Evolutionary conservation across 2,888 invertebrate genomes (phyloP), one percentile per base, ranked within the genome.

Genomic region (Amaurobius ferox): DNA sequence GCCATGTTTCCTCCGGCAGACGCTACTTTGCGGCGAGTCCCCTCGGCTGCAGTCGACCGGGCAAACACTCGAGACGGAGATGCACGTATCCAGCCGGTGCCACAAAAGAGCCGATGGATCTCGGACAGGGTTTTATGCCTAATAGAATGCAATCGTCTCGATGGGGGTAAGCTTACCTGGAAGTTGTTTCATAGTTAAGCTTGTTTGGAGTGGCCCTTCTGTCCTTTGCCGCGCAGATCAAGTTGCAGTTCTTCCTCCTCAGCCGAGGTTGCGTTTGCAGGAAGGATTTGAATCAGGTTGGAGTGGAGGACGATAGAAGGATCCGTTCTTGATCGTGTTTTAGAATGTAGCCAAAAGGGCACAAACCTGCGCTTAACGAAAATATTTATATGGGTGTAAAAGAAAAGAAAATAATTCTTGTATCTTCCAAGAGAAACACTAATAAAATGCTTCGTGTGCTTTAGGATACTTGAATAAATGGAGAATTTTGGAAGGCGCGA

Each of bases 1-100:
- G 78, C 78, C 70, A 35, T 79, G 78, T 79, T 78, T 68, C 78
- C 78, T 61, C 32, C 48, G 30, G 28, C 48, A 28, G 35, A 19
- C 44, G 30, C 30, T 26, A 66, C 64, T 64, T 30, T 30, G 55
- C 19, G 23, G 55, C 23, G 19, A 55, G 23, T 55, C 67, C 76
- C 40, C 19, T 28, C 44, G 74, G 62, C 39, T 64, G 62, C 32
- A 23, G 78, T 78, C 70, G 62, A 62, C 28, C 67, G 29, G 7
- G 62, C 70, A 71, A 79, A 79, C 71, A 79, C 78, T 79, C 16
- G 9, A 70, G 1, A 44, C n/a, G 32, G 3, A 77, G 32, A 77
- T 48, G 48, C 55, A 55, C 67, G 77, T 68, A 77, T 77, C 77
- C 26, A 55, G 48, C 55, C 29, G 32, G 29, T 23, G 28, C 3